phyloP scores from a whole-genome alignment of 2,888 invertebrate species.

The Parascotia fuliginaria region DNA sequence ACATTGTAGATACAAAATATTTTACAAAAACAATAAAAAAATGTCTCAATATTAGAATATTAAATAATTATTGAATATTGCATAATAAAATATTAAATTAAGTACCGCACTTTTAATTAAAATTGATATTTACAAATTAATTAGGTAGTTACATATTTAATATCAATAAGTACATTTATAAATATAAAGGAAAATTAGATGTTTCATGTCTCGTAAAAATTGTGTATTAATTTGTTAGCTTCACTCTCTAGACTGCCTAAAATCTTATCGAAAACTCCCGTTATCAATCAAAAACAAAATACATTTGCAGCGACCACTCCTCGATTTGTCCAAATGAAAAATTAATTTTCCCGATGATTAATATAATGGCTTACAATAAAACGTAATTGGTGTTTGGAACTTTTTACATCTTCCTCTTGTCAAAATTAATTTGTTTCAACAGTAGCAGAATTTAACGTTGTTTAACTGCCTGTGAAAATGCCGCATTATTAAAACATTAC shows the following conservation, averaged over 20 bases:
- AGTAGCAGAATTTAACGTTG: slow-evolving; percentile 48
- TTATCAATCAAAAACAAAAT: slow-evolving; percentile 77
- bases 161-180: too few species aligned
- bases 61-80: too few species aligned
- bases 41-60: too few species aligned
- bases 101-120: too few species aligned
- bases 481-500: slow-evolving; percentile 3
- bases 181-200: too few species aligned
- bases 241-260: slow-evolving; percentile 37
- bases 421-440: slow-evolving; percentile 80
- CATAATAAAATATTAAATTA: too few species aligned
- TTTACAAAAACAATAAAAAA: too few species aligned
- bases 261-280: slow-evolving; percentile 60
- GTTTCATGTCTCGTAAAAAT: too few species aligned
- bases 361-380: slow-evolving; percentile 83
- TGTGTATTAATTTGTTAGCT: too few species aligned
- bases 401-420: slow-evolving; percentile 84
- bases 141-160: too few species aligned
- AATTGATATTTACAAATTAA: too few species aligned
- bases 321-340: slow-evolving; percentile 85
- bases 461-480: slow-evolving; percentile 34
- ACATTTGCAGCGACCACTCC: slow-evolving; percentile 75
- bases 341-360: slow-evolving; percentile 85
- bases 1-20: too few species aligned
- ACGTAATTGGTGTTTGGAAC: slow-evolving; percentile 83